These are phyloP conservation scores for Drosophila setifemur DNA, from an alignment of 1,140 invertebrate genomes.

Conservation along the genomic window DNA sequence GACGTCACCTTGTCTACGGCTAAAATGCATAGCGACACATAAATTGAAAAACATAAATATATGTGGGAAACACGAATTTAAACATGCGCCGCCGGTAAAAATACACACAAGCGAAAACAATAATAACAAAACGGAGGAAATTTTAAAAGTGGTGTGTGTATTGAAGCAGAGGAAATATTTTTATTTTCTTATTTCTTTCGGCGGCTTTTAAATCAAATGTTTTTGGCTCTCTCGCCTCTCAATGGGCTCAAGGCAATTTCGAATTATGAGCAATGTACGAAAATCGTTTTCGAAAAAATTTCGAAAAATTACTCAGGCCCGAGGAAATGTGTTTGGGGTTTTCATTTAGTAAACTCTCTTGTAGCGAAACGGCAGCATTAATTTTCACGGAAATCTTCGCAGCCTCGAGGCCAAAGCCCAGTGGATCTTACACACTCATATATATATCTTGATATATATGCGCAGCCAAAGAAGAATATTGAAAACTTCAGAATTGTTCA, in stretches of 20 bases:
- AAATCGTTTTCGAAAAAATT: constrained; percentile 58
- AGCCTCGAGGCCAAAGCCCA: constrained; percentile 63
- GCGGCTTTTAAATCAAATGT: constrained; percentile 24
- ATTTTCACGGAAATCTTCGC: constrained; percentile 80
- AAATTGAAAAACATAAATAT: constrained; percentile 29
- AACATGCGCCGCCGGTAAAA: constrained; percentile 38
- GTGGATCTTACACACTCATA: constrained; percentile 41
- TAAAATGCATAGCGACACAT: constrained; percentile 13
- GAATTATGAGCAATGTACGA: constrained; percentile 53
- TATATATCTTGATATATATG: constrained; percentile 25
- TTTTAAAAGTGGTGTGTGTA: constrained; percentile 40
- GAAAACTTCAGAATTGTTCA: constrained; percentile 62
- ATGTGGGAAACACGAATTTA: constrained; percentile 27
- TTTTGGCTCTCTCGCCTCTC: constrained; percentile 18
- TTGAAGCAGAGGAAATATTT: constrained; percentile 13
- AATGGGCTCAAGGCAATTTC: constrained; percentile 49
- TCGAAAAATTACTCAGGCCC: constrained; percentile 39
- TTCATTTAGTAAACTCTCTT: constrained; percentile 82
- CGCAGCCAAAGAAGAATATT: constrained; percentile 39
- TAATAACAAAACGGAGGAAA: constrained; percentile 7
- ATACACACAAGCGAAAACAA: constrained; percentile 16
- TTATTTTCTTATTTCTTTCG: constrained; percentile 15
- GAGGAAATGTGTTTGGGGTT: constrained; percentile 28
- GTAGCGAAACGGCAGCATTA: constrained; percentile 78
- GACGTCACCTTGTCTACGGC: constrained; percentile 44